A percentile compares a stretch with the other conserved stretches of the same genome.
phyloP scores from a whole-genome alignment of 2,113 vertebrate genomes.

The Columba livia region DNA sequence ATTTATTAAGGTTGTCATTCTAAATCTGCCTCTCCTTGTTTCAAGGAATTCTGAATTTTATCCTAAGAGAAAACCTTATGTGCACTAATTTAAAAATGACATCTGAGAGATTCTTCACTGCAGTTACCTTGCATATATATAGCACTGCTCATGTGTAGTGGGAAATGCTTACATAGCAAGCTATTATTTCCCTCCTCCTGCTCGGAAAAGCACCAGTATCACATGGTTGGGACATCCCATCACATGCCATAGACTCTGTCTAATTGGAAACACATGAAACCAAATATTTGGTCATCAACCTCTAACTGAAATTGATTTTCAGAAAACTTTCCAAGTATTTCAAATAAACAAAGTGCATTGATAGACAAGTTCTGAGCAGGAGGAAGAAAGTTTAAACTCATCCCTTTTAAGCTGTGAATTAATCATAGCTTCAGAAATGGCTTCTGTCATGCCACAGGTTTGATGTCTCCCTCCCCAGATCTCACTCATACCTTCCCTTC shows the following conservation, averaged over 20 bases:
- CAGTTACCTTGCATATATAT: not conserved
- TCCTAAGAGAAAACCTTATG: not conserved
- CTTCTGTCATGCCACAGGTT: slow-evolving; percentile 20
- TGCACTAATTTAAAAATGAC: not conserved
- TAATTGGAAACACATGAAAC: not conserved
- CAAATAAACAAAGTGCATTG: not conserved
- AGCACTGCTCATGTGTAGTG: not conserved
- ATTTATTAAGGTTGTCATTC: not conserved
- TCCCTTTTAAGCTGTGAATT: slow-evolving; percentile 8
- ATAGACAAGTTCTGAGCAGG: not conserved
- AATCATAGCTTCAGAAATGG: slow-evolving; percentile 15
- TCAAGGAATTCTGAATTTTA: not conserved
- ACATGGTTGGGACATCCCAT: not conserved
- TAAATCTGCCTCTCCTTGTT: not conserved
- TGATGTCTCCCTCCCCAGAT: not conserved
- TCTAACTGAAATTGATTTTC: not conserved
- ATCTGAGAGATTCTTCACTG: not conserved
- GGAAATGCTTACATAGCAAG: not conserved
- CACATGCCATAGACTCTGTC: not conserved
- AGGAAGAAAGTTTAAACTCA: not conserved
- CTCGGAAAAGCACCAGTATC: not conserved
- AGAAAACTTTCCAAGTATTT: not conserved
- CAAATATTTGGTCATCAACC: not conserved
- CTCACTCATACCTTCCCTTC: slow-evolving; percentile 28
- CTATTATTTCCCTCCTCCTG: not conserved